Percentiles rank a stretch among this genome's conserved stretches.
These are phyloP conservation scores for Epiblema foenella DNA, from an alignment of 2,888 invertebrate genomes.

Conservation along the genomic window DNA sequence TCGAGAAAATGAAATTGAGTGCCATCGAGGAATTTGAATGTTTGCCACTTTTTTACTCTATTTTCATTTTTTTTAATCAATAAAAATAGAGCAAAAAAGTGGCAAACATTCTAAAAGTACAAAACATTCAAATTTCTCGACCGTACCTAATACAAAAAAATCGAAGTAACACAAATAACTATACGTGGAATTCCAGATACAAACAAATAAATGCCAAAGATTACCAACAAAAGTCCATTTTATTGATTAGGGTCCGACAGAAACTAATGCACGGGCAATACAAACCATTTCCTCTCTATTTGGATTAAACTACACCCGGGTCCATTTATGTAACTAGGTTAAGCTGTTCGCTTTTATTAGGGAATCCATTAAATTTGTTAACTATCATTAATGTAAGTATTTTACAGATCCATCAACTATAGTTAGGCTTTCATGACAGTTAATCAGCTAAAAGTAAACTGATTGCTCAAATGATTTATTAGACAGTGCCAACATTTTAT, in stretches of 20 bases:
- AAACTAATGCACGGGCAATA: constrained; percentile 35
- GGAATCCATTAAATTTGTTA: constrained; percentile 1
- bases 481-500: neutral
- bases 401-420: neutral
- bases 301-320: constrained; percentile 41
- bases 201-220: constrained; percentile 34
- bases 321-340: constrained; percentile 37
- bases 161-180: constrained; percentile 4
- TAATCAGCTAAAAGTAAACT: neutral
- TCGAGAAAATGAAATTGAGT: neutral
- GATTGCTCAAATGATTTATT: neutral
- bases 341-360: constrained; percentile 27
- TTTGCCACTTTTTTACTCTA: too few relatives aligned
- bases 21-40: too few relatives aligned
- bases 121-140: too few relatives aligned
- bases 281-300: constrained; percentile 34
- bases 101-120: too few relatives aligned
- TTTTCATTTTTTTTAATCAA: too few relatives aligned
- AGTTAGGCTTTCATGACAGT: neutral
- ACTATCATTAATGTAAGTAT: constrained; percentile 13
- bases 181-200: constrained; percentile 7
- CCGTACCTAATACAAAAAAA: neutral
- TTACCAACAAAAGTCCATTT: constrained; percentile 27
- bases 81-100: too few relatives aligned
- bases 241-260: constrained; percentile 42